These are phyloP conservation scores for Mayetiola destructor DNA, from an alignment of 2,888 invertebrate genomes.

Conservation along the genomic window DNA sequence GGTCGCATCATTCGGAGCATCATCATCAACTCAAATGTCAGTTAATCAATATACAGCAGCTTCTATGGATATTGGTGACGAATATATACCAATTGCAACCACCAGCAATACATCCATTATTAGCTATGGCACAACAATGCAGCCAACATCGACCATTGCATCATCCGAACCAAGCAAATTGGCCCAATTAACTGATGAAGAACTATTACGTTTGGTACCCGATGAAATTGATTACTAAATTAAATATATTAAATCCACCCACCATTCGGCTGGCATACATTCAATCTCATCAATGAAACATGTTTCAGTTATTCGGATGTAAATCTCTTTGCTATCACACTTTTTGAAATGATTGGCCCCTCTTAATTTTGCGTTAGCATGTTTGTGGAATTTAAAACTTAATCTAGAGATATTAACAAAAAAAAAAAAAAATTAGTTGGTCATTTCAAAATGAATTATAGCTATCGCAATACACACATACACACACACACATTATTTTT, in stretches of 20 bases:
- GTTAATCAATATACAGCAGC: neutral
- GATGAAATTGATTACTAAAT: conserved; percentile 24
- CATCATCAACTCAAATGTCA: neutral
- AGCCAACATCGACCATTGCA: neutral
- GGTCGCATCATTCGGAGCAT: conserved; percentile 27
- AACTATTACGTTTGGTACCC: conserved; percentile 37
- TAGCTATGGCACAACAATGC: neutral
- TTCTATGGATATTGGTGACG: neutral
- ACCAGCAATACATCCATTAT: neutral
- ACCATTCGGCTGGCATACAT: too few species aligned
- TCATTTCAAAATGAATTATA: too few species aligned
- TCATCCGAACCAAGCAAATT: conserved; percentile 26
- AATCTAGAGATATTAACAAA: too few species aligned
- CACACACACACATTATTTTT: neutral
- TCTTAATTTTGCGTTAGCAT: neutral
- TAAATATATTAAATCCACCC: too few species aligned
- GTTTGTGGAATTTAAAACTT: too few species aligned
- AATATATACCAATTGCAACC: conserved; percentile 11
- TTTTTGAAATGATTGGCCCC: too few species aligned
- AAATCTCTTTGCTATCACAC: too few species aligned
- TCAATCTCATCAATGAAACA: too few species aligned
- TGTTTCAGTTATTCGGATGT: too few species aligned
- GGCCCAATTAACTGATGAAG: conserved; percentile 36
- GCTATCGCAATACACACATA: too few species aligned
- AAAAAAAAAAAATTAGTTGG: too few species aligned